phyloP scores from a whole-genome alignment of 2,888 invertebrate species.

The Seira sanloemensis region DNA sequence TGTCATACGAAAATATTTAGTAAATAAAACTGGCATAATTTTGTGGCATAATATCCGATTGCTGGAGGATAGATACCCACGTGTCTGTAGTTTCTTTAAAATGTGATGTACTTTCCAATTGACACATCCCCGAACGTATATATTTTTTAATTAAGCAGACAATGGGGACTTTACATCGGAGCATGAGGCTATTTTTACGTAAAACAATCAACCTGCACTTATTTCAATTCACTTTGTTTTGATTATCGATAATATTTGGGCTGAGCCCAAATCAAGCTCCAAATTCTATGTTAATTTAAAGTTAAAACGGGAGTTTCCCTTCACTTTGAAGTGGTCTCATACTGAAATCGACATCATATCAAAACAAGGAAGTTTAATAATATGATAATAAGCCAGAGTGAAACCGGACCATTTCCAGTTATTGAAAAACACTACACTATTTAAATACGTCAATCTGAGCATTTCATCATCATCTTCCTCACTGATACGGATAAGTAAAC shows the following conservation, averaged over 20 bases:
- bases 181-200: constrained; percentile 10
- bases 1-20: not conserved
- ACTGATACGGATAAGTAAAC: not conserved
- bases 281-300: constrained; percentile 44
- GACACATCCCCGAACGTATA: not conserved
- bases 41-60: not conserved
- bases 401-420: not conserved
- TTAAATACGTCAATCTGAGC: not conserved
- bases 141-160: not conserved
- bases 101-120: not conserved
- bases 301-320: constrained; percentile 58
- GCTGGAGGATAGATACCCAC: not conserved
- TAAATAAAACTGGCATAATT: not conserved
- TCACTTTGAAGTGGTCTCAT: constrained; percentile 39
- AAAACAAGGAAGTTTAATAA: constrained; percentile 21
- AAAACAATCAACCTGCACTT: not conserved
- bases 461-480: not conserved
- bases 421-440: not conserved
- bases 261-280: constrained; percentile 43
- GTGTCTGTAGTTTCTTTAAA: not conserved
- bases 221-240: constrained; percentile 42
- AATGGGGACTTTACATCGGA: not conserved
- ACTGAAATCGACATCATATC: constrained; percentile 45
- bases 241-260: constrained; percentile 60
- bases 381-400: constrained; percentile 24